Evolutionary conservation across 2,888 invertebrate species (phyloP).

Genomic region (Drosophila niveifrons): DNA sequence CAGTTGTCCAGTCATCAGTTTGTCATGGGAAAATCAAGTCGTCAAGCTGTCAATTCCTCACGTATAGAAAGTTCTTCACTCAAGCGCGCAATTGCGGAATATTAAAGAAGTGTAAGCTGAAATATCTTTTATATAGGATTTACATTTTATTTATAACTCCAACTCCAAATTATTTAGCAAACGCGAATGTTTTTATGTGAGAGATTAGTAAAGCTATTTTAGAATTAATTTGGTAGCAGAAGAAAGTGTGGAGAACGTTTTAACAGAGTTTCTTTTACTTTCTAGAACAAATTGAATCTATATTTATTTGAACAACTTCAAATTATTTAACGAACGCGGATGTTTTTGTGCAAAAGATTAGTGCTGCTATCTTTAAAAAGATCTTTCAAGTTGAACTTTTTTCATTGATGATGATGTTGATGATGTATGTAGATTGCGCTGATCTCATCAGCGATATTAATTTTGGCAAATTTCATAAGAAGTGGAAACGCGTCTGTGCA

Average conservation of each 20-base stretch:
- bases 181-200: no score
- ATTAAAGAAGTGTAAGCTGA: conserved; percentile 5
- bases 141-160: no score
- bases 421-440: conserved; percentile 37
- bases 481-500: conserved; percentile 59
- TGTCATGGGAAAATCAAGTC: conserved; percentile 37
- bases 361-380: conserved; percentile 1
- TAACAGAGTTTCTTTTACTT: neutral
- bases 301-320: neutral
- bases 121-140: neutral
- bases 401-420: neutral
- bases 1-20: conserved; percentile 26
- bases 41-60: conserved; percentile 28
- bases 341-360: neutral
- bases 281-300: neutral
- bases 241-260: neutral
- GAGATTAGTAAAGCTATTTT: no score
- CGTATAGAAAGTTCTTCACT: conserved; percentile 30
- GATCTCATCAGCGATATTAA: conserved; percentile 57
- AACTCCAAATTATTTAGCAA: no score
- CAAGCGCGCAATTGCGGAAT: conserved; percentile 4
- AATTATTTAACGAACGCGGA: neutral
- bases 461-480: conserved; percentile 29
- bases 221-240: no score
- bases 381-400: conserved; percentile 10